Evolutionary conservation across 23 tunicate genomes (phyloP), one percentile per base, ranked within the genome.

Genomic region (Ciona savignyi): DNA sequence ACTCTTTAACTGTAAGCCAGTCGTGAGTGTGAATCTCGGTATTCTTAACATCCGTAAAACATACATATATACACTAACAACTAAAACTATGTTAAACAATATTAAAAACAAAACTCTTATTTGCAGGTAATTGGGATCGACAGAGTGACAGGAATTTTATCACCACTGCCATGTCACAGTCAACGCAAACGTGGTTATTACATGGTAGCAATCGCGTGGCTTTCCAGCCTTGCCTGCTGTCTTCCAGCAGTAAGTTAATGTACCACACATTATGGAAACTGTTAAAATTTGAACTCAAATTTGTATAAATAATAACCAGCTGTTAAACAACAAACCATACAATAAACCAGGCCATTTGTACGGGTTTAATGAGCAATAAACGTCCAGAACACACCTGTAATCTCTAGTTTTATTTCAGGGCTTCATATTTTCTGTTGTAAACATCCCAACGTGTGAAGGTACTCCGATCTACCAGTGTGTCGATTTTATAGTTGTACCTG

Each of bases 171-270:
- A 25, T 27, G 68, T n/a, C 66, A 70, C 35, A 62, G 64, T 2
- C 71, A 61, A 49, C 60, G 78, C 4, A 78, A 64, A 74, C 49
- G 74, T 25, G 81, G 77, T 15, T 34, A 64, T 68, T 35, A 69
- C 29, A 71, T 88, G 80, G 87, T 81, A 1, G 65, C 65, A 21
- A 33, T 29, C 0, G 87, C 87, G 25, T 88, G 96, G 96, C 27
- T 29, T 4, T 31, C 79, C 0, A 83, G 88, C 42, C 51, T 77
- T 20, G 27, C 82, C 3, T 88, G 96, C 63, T 65, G 77, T 0
- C 27, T 88, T 4, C 96, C 96, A 48, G 96, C 96, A 73, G 96
- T 88, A 78, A 72, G 87, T 33, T n/a, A n/a, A n/a, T n/a, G n/a
- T n/a, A n/a, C n/a, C n/a, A n/a, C n/a, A n/a, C n/a, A n/a, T n/a